Evolutionary conservation across 2,888 invertebrate species (phyloP), one percentile per base, ranked within the genome.

Genomic region (Chrysotoxum bicinctum): DNA sequence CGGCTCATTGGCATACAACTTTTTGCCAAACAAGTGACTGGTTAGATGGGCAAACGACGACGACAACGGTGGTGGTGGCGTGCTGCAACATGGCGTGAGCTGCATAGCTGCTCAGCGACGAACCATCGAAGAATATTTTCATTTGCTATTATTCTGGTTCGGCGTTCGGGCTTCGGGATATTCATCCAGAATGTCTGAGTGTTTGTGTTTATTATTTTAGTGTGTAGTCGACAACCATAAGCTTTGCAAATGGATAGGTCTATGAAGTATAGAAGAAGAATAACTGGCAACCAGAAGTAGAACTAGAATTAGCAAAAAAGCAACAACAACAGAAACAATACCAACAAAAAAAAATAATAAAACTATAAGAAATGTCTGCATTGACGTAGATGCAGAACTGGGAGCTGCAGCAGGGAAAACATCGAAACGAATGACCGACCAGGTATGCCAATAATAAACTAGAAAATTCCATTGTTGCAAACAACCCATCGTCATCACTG

Each of bases 401-500:
- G 21, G 50, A 48, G 21, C 21, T 52, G 50, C 32, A 43, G 45
- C 40, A 78, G 16, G 52, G 43, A 68, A 50, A 37, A 76, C 62
- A 73, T 76, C 72, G 85, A 81, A 85, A 85, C 73, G 85, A 85
- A 85, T 85, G 85, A 85, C 85, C 81, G 85, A 73, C 85, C 76
- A 81, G 85, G 80, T 85, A 85, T 85, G 81, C 81, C 85, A 85
- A 77, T 85, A 81, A 85, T 85, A 81, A 85, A 85, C 85, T 85
- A 85, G 85, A 85, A 85, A 85, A 85, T 81, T 85, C 85, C 81
- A 85, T 77, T 81, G 85, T 85, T 85, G 81, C 85, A 81, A 85
- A 85, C 81, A 85, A 85, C 81, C 81, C 76, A 81, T 43, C 26
- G 62, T 37, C 62, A 62, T 76, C 85, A 73, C 37, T 74, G 48